A percentile compares a stretch with the other conserved stretches of the same genome.
Evolutionary conservation across 2,888 invertebrate genomes (phyloP).

Genomic region (Isotomurus palustris): DNA sequence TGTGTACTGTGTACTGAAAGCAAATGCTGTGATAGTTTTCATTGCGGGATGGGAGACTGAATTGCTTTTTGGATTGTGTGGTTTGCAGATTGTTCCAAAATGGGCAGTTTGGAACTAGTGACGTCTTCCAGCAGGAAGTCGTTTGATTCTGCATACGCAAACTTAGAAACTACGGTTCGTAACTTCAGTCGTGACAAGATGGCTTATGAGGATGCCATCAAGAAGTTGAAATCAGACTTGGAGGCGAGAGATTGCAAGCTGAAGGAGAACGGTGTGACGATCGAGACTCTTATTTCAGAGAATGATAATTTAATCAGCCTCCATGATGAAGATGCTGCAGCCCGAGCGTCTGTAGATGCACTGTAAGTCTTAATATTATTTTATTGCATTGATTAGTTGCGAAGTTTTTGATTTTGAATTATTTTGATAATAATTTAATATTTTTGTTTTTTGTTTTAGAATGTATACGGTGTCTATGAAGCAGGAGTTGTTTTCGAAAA

Average conservation of each 20-base stretch:
- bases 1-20: too few relatives aligned
- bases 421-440: background rate
- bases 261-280: background rate
- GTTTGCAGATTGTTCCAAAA: background rate
- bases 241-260: background rate
- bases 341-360: background rate
- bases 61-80: too few relatives aligned
- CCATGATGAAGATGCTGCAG: background rate
- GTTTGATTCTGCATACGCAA: constrained; percentile 2
- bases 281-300: background rate
- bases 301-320: background rate
- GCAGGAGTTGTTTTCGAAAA: background rate
- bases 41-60: too few relatives aligned
- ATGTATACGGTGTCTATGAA: background rate
- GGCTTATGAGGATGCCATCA: background rate
- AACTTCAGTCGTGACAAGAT: constrained; percentile 2
- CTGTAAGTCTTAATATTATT: background rate
- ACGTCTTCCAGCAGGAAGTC: background rate
- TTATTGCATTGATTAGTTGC: background rate
- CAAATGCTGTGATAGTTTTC: too few relatives aligned
- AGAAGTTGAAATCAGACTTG: background rate
- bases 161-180: background rate
- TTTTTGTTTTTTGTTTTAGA: background rate
- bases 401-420: background rate
- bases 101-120: background rate